phyloP scores from a whole-genome alignment of 2,888 invertebrate species.

The Argyresthia goedartella region DNA sequence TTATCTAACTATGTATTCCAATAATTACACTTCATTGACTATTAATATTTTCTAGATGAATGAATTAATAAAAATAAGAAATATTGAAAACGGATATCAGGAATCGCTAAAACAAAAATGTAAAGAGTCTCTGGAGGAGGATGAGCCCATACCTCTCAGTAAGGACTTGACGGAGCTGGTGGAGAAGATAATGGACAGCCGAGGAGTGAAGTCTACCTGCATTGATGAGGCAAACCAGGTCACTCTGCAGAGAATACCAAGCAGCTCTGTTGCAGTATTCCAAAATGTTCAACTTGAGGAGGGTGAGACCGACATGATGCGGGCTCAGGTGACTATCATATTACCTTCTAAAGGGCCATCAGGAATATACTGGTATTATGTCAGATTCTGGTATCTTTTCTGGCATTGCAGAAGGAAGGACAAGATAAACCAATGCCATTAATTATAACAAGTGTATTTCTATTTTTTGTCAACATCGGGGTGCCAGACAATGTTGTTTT shows the following conservation, averaged over 20 bases:
- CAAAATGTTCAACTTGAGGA: conserved; percentile 65
- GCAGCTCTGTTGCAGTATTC: conserved; percentile 73
- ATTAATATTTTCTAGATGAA: conserved; percentile 37
- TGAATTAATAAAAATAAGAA: conserved; percentile 60
- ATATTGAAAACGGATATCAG: conserved; percentile 54
- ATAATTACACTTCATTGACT: too few species aligned
- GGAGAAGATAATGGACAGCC: conserved; percentile 56
- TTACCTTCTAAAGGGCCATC: too few species aligned
- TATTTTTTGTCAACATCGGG: too few species aligned
- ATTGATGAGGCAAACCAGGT: conserved; percentile 29
- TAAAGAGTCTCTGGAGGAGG: conserved; percentile 19
- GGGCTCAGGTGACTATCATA: conserved; percentile 62
- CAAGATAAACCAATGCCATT: too few species aligned
- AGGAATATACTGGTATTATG: too few species aligned
- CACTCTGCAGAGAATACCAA: conserved; percentile 68
- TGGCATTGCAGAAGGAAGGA: too few species aligned
- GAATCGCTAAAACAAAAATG: conserved; percentile 36
- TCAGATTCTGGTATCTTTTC: too few species aligned
- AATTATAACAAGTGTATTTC: too few species aligned
- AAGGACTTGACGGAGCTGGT: conserved; percentile 70
- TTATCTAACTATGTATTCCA: too few species aligned
- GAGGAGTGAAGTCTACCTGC: conserved; percentile 23
- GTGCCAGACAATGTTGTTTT: too few species aligned
- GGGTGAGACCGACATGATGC: conserved; percentile 59
- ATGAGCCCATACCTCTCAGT: conserved; percentile 48